Conservation (phyloP, 2,888 invertebrate species). For the Phania funesta region DNA sequence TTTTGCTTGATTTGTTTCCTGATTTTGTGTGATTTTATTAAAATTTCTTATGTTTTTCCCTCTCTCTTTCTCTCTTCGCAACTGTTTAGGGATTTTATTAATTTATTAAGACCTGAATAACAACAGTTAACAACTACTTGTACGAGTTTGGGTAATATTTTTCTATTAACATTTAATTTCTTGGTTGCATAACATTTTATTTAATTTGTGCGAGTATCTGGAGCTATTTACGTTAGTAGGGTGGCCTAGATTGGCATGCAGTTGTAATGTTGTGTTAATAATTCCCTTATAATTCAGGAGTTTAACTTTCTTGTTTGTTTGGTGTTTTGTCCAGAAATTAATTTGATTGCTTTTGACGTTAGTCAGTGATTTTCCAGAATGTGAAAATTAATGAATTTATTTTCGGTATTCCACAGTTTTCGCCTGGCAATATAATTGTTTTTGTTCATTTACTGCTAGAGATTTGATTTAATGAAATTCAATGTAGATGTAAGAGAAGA, state of each 20-base stretch:
- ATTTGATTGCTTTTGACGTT: slow-evolving; percentile 73
- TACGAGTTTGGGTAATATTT: slow-evolving; percentile 46
- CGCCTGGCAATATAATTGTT: slow-evolving; percentile 53
- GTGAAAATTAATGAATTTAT: slow-evolving; percentile 66
- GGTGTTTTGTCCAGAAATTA: slow-evolving; percentile 67
- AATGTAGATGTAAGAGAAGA: slow-evolving; percentile 31
- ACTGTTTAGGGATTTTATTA: slow-evolving; percentile 68
- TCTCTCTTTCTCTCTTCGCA: neutral
- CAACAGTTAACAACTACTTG: slow-evolving; percentile 28
- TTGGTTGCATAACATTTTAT: slow-evolving; percentile 5
- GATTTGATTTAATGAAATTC: slow-evolving; percentile 63
- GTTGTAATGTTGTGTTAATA: slow-evolving; percentile 54
- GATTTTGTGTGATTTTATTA: slow-evolving; percentile 67
- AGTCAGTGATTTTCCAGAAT: slow-evolving; percentile 70
- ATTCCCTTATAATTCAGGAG: slow-evolving; percentile 32
- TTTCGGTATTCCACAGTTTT: slow-evolving; percentile 16
- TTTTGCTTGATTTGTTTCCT: slow-evolving; percentile 50
- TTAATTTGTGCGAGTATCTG: neutral
- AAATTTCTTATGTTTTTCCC: slow-evolving; percentile 38
- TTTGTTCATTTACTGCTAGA: slow-evolving; percentile 59
- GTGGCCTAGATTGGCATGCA: neutral
- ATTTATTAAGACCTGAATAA: slow-evolving; percentile 68
- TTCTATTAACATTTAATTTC: slow-evolving; percentile 56
- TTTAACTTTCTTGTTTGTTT: slow-evolving; percentile 18
- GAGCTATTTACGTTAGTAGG: neutral